Evolutionary conservation across 2,797 vertebrate genomes (phyloP).

Genomic region (Premnoplex brunnescens): DNA sequence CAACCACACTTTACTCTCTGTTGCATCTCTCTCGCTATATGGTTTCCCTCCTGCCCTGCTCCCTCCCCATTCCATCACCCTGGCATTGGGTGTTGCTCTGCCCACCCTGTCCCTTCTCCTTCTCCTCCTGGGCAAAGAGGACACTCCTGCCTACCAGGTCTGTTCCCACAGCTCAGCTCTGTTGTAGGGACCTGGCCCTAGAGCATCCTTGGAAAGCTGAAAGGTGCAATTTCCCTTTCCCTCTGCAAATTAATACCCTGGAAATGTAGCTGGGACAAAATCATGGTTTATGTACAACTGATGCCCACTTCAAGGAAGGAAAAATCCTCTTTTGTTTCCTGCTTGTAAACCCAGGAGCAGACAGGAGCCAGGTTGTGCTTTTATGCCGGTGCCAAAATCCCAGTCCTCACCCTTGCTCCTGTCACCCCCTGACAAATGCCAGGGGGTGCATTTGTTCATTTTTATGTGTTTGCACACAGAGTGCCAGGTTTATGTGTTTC

Average conservation of each 20-base stretch:
- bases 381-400: neutral
- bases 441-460: neutral
- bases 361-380: neutral
- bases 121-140: neutral
- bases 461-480: rapidly evolving
- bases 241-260: neutral
- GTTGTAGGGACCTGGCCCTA: neutral
- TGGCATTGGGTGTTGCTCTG: neutral
- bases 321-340: neutral
- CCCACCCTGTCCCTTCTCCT: neutral
- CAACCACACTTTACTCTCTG: conserved; percentile 61
- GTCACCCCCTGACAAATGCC: neutral
- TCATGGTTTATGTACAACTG: neutral
- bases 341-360: neutral
- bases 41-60: neutral
- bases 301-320: neutral
- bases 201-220: neutral
- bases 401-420: neutral
- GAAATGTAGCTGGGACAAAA: neutral
- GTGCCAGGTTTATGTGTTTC: neutral
- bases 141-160: neutral
- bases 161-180: neutral
- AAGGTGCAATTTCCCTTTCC: conserved; percentile 54
- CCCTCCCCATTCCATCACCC: neutral
- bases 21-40: conserved; percentile 52